Base-by-base conservation (phyloP, 92 coral and sea anemone species). In the Chrysogorgia sp. region DNA sequence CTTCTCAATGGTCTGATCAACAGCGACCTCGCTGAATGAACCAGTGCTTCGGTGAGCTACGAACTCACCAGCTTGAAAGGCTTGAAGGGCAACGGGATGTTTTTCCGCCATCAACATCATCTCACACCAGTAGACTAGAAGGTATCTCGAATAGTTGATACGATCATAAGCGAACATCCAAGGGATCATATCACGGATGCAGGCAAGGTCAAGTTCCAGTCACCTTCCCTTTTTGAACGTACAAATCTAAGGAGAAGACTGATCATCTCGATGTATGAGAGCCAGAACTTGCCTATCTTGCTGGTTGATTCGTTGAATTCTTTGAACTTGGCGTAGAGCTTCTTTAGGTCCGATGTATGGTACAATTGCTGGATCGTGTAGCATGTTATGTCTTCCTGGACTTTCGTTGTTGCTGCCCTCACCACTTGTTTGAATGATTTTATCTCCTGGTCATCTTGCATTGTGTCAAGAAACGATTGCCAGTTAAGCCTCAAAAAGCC, bases 161-260 rank as follows among this genome's bases (percentile, higher is more conserved):
- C 80, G 81, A 41, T 84, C 88, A 61, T 79, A 85, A 8, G 88
- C 88, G 30, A 85, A 79, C 83, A 83, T 77, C 79, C 83, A 83
- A 6, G 77, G 83, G 2, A 76, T 19, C 78, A 83, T 77, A 53
- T 68, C n/a, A n/a, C 86, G 80, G 24, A 78, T 45, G 68, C 88
- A 84, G 22, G 52, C 57, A 34, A 78, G 84, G 59, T 79, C 43
- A 78, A 68, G 28, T 70, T 67, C 81, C 88, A 69, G 70, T 68
- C 84, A 30, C 84, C 84, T 40, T 83, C 87, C 77, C 80, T 79
- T 40, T 34, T 79, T 84, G 88, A 56, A 32, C 81, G 88, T 33
- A 84, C 74, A 49, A 79, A 84, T 4, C 75, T 32, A 31, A 83
- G 63, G 7, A 76, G 82, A 28, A 74, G 82, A 17, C 40, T 0